Evolutionary conservation across 1,140 invertebrate species (phyloP).

Genomic region (Aphelenchoides besseyi): DNA sequence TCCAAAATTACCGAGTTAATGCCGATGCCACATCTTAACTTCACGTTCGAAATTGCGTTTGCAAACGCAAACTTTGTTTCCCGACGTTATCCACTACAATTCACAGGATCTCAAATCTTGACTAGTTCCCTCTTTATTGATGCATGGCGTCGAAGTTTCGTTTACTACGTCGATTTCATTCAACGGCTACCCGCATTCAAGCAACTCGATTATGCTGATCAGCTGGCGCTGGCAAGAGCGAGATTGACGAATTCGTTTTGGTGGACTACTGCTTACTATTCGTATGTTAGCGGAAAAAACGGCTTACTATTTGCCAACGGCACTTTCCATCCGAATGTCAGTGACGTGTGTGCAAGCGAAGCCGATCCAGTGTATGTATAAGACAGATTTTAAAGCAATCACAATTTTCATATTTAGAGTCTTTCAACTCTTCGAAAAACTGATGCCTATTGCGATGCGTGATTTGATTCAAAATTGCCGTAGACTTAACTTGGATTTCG

Average conservation of each 20-base stretch:
- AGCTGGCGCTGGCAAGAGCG: neutral
- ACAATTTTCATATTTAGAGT: neutral
- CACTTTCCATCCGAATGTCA: neutral
- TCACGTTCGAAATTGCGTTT: conserved; percentile 1
- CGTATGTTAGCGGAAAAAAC: neutral
- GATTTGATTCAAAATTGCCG: neutral
- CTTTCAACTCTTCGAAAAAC: neutral
- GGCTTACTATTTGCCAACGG: conserved; percentile 1
- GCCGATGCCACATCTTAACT: neutral
- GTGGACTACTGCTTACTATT: neutral
- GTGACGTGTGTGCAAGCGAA: neutral
- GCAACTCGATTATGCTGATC: conserved; percentile 3
- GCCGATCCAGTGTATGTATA: neutral
- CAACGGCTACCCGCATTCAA: neutral
- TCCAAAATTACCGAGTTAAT: neutral
- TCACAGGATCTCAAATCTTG: neutral
- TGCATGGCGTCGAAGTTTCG: neutral
- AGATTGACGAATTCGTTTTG: neutral
- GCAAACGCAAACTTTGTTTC: neutral
- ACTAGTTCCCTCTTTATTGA: neutral
- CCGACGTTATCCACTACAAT: conserved; percentile 2
- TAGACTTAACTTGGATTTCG: neutral
- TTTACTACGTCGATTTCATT: neutral
- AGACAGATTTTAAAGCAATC: neutral
- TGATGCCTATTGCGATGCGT: neutral